A percentile compares a stretch with the other conserved stretches of the same genome.
These are phyloP conservation scores for Phoenoteleia sp. DNA, from an alignment of 2,888 invertebrate species.

Conservation along the genomic window DNA sequence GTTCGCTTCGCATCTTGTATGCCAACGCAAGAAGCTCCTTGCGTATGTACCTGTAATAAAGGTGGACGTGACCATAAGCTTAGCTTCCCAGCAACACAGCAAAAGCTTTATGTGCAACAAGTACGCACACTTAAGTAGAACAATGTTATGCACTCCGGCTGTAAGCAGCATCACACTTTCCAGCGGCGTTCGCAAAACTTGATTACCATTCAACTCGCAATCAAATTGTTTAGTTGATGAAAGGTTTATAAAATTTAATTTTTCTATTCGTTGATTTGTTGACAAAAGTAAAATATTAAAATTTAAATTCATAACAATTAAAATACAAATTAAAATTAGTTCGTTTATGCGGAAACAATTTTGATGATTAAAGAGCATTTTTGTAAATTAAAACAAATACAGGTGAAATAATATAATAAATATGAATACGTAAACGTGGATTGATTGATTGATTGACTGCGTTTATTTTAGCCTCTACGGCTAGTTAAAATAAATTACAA, in stretches of 20 bases:
- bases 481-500: too few relatives aligned
- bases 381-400: too few relatives aligned
- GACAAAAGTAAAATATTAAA: too few relatives aligned
- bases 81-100: conserved; percentile 9
- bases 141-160: conserved; percentile 45
- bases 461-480: too few relatives aligned
- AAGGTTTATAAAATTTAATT: conserved; percentile 29
- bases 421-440: too few relatives aligned
- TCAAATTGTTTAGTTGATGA: conserved; percentile 35
- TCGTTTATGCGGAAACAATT: too few relatives aligned
- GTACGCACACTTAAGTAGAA: conserved; percentile 46
- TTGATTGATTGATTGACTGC: too few relatives aligned
- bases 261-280: not conserved
- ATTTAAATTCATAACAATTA: too few relatives aligned
- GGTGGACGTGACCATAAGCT: conserved; percentile 62
- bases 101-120: conserved; percentile 55
- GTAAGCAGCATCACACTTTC: conserved; percentile 35
- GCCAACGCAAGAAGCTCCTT: conserved; percentile 2
- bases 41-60: conserved; percentile 43
- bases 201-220: conserved; percentile 36
- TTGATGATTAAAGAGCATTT: too few relatives aligned
- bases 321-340: too few relatives aligned
- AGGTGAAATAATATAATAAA: too few relatives aligned
- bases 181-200: conserved; percentile 21
- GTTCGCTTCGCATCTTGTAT: not conserved